These are phyloP conservation scores for Piaya cayana DNA, from an alignment of 2,113 vertebrate species.

Conservation along the genomic window DNA sequence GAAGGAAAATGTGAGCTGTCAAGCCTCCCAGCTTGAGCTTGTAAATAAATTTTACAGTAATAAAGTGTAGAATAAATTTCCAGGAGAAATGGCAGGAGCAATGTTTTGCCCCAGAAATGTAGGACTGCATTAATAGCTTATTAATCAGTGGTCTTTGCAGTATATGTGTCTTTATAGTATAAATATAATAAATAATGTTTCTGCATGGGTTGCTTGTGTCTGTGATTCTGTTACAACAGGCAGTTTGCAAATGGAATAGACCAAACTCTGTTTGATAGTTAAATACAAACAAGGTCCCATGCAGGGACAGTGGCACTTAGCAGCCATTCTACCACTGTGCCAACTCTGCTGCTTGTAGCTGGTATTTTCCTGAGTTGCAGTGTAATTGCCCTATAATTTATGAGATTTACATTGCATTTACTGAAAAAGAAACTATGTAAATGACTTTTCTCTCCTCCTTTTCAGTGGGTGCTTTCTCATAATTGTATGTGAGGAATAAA, in stretches of 20 bases:
- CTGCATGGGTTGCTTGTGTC: not conserved
- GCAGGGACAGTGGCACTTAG: not conserved
- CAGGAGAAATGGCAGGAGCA: not conserved
- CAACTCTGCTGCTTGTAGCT: not conserved
- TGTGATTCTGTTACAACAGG: not conserved
- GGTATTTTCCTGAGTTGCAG: not conserved
- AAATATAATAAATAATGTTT: not conserved
- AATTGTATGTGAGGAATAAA: not conserved
- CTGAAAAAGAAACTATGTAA: not conserved
- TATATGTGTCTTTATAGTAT: not conserved
- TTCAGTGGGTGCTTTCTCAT: not conserved
- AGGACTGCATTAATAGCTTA: not conserved
- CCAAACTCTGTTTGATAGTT: not conserved
- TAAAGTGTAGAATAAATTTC: not conserved
- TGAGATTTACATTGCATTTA: not conserved
- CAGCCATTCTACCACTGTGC: not conserved
- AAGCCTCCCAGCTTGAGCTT: not conserved
- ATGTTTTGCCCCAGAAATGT: not conserved
- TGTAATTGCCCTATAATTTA: not conserved
- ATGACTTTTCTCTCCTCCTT: not conserved
- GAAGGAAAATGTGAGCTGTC: constrained; percentile 35
- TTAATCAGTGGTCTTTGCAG: not conserved
- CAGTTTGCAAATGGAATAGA: not conserved
- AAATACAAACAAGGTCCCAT: not conserved
- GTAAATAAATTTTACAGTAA: not conserved